phyloP scores from a whole-genome alignment of 2,888 invertebrate species.

The Brachyopa scutellaris region DNA sequence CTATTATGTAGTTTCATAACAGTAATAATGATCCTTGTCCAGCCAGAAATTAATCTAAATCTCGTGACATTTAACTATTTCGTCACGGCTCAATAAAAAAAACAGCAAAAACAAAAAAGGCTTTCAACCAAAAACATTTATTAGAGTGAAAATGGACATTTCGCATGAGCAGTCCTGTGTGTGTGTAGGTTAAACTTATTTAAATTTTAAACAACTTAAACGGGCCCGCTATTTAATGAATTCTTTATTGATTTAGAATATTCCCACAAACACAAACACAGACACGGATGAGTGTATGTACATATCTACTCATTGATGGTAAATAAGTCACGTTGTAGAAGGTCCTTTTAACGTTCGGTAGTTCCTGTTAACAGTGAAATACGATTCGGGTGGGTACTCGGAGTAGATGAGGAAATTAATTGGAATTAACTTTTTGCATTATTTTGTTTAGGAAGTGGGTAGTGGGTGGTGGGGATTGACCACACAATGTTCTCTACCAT shows the following conservation, averaged over 20 bases:
- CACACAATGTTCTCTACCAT: no score
- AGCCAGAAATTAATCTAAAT: conserved; percentile 21
- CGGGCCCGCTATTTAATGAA: conserved; percentile 31
- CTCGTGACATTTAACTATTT: conserved; percentile 44
- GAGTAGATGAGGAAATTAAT: conserved; percentile 54
- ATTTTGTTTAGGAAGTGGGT: conserved; percentile 33
- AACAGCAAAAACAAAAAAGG: conserved; percentile 3
- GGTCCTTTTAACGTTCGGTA: conserved; percentile 23
- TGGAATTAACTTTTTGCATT: conserved; percentile 57
- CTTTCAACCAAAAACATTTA: conserved; percentile 11
- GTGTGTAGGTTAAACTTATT: conserved; percentile 8
- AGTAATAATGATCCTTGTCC: conserved; percentile 19
- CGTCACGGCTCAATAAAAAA: neutral
- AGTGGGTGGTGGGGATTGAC: neutral
- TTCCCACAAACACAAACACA: conserved; percentile 15
- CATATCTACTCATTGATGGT: conserved; percentile 38
- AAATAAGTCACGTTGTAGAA: conserved; percentile 35
- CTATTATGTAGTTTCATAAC: neutral
- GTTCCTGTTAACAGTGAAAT: conserved; percentile 26
- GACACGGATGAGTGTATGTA: neutral
- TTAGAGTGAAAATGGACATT: conserved; percentile 40
- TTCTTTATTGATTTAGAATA: conserved; percentile 50
- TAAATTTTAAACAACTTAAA: conserved; percentile 11
- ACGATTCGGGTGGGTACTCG: conserved; percentile 4
- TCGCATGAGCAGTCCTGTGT: conserved; percentile 10